Evolutionary conservation across 2,888 invertebrate species (phyloP).

Genomic region (Augiades crinisus): DNA sequence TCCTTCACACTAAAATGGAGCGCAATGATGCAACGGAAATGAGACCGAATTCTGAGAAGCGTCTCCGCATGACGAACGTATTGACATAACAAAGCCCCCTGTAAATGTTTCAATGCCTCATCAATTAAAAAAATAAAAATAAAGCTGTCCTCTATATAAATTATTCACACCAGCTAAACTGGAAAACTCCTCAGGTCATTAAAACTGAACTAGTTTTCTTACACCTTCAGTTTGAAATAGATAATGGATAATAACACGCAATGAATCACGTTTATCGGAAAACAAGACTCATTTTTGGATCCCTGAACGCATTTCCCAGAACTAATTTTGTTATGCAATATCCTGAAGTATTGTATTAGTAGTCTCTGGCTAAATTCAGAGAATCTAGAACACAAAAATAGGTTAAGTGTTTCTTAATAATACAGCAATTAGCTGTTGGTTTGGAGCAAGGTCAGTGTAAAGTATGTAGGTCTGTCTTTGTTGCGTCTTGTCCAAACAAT

Average conservation of each 20-base stretch:
- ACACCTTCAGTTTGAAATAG: constrained; percentile 12
- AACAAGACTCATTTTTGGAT: constrained; percentile 31
- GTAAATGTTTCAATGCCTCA: background rate
- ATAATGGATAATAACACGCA: constrained; percentile 27
- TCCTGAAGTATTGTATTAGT: constrained; percentile 34
- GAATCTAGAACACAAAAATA: constrained; percentile 68
- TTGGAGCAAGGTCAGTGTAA: constrained; percentile 55
- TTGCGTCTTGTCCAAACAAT: constrained; percentile 35
- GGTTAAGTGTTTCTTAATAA: constrained; percentile 78
- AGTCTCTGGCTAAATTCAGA: constrained; percentile 40
- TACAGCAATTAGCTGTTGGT: constrained; percentile 61
- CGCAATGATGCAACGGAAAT: constrained; percentile 41
- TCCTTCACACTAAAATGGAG: constrained; percentile 37
- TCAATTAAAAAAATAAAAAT: constrained; percentile 18
- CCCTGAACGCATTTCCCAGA: constrained; percentile 46
- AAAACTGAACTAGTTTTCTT: constrained; percentile 24
- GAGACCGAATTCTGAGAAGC: constrained; percentile 17
- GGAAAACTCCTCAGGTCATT: constrained; percentile 31
- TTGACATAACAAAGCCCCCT: constrained; percentile 3
- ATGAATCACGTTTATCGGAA: constrained; percentile 32
- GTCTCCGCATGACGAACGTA: constrained; percentile 10
- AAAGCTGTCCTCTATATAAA: background rate
- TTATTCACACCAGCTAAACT: background rate
- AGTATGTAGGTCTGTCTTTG: constrained; percentile 53
- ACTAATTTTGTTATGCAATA: constrained; percentile 49